Conservation (phyloP, 64 coral and sea anemone species). For the Porites lutea region DNA sequence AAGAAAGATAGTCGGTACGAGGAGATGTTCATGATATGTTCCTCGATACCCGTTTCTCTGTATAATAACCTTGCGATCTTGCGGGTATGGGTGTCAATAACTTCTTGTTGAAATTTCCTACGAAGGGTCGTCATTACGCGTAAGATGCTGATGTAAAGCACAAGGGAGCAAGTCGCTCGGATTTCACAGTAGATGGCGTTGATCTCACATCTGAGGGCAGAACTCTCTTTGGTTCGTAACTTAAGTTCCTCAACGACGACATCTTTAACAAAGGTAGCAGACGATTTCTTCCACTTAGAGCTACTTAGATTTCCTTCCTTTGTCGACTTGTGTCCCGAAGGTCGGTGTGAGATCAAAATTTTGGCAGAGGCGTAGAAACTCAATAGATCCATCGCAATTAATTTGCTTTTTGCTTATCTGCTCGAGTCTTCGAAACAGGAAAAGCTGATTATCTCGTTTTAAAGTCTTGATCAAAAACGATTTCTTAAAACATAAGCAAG, state of each 20-base stretch:
- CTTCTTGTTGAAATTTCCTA: background rate
- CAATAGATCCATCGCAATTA: background rate
- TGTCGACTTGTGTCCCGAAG: background rate
- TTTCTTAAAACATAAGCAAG: too few relatives aligned
- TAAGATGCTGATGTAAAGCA: background rate
- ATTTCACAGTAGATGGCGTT: conserved; percentile 1
- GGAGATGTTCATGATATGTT: background rate
- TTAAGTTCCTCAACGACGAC: background rate
- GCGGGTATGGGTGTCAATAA: background rate
- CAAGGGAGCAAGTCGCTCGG: background rate
- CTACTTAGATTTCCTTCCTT: background rate
- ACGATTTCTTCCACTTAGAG: conserved; percentile 14
- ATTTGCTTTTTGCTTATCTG: conserved; percentile 38
- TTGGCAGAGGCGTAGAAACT: conserved; percentile 4
- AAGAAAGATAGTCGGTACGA: background rate
- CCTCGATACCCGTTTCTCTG: background rate
- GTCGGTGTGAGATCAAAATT: conserved; percentile 12
- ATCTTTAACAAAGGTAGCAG: background rate
- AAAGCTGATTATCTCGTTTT: conserved; percentile 37
- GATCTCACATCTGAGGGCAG: background rate
- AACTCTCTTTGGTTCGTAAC: background rate
- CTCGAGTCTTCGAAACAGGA: conserved; percentile 38
- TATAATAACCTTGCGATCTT: background rate
- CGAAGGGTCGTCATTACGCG: background rate
- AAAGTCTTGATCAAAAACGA: too few relatives aligned